Percentiles rank a stretch among this genome's conserved stretches.
Evolutionary conservation across 2,797 vertebrate species (phyloP).

Genomic region (Cossypha caffra): DNA sequence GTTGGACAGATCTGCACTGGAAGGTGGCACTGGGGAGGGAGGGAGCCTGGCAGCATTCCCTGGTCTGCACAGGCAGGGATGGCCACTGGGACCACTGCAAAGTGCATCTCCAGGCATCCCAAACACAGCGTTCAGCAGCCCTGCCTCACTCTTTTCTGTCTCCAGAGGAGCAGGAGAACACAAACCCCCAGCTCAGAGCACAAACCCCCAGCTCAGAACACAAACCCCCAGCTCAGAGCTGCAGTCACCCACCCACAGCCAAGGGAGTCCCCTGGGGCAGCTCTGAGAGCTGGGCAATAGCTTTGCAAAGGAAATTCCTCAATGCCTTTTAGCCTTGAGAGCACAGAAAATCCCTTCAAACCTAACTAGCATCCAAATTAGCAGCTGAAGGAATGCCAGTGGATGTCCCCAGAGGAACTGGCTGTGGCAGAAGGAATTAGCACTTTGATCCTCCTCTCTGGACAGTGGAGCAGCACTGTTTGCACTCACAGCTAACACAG

Average conservation of each 20-base stretch:
- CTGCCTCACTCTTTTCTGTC: not conserved
- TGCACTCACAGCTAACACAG: not conserved
- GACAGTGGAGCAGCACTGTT: not conserved
- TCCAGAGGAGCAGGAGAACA: not conserved
- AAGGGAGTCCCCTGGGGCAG: not conserved
- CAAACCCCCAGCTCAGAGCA: not conserved
- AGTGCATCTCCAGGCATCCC: not conserved
- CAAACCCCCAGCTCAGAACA: not conserved
- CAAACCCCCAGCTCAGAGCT: not conserved
- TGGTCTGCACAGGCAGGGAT: not conserved
- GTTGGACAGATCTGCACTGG: not conserved
- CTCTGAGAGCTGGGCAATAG: not conserved
- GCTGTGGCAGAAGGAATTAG: not conserved
- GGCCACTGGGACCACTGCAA: not conserved
- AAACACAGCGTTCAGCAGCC: not conserved
- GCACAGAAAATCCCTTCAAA: slow-evolving; percentile 16
- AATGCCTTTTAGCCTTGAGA: not conserved
- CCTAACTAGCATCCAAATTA: slow-evolving; percentile 15
- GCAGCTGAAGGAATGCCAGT: not conserved
- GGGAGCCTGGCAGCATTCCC: not conserved
- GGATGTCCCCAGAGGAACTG: not conserved
- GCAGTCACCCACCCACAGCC: not conserved
- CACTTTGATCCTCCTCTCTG: not conserved
- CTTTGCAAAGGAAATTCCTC: not conserved
- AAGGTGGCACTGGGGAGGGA: not conserved